Base-by-base conservation (phyloP, 2,797 vertebrate species). In the Babyrousa celebensis region DNA sequence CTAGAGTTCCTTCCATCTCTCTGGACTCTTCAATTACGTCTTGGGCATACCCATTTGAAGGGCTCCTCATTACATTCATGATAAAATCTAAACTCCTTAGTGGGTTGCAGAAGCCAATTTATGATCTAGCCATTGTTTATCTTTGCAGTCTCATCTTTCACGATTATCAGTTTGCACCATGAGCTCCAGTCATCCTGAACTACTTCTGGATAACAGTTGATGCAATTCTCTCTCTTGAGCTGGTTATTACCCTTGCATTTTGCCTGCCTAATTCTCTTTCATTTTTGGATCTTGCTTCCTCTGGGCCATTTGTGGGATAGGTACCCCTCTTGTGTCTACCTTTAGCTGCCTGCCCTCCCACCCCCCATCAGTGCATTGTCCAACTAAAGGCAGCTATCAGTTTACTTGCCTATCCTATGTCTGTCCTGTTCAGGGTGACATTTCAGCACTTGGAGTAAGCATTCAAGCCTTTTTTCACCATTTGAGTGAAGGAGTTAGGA, bases 61-160 rank as follows among this genome's bases (percentile, higher is more conserved):
- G 1, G 36, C 15, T 96, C 68, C 78, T 95, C 56, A n/a, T 70
- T 84, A 52, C n/a, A 71, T 48, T 48, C 70, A 40, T 10, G 70
- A 86, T 84, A 91, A 68, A 87, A 90, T 75, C 70, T 25, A 18
- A 86, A 89, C 74, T 86, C 29, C n/a, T 70, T 78, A 78, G 65
- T 6, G 27, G 84, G 54, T 40, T 9, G 5, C 56, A 84, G 27
- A 74, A 65, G 62, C 67, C 20, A 48, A 29, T 56, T 71, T 48
- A 27, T 65, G 75, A 90, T 60, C 56, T 72, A 56, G 40, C 3
- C 67, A 25, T 36, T 6, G n/a, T 52, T 89, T 32, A 85, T 18
- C 60, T 89, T 84, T 68, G 65, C 9, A 2, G 18, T 54, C 48
- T 32, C 52, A 83, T 36, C 70, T 48, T n/a, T 83, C 56, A 89